phyloP scores from a whole-genome alignment of 2,888 invertebrate species.

The Microplitis deprimator region DNA sequence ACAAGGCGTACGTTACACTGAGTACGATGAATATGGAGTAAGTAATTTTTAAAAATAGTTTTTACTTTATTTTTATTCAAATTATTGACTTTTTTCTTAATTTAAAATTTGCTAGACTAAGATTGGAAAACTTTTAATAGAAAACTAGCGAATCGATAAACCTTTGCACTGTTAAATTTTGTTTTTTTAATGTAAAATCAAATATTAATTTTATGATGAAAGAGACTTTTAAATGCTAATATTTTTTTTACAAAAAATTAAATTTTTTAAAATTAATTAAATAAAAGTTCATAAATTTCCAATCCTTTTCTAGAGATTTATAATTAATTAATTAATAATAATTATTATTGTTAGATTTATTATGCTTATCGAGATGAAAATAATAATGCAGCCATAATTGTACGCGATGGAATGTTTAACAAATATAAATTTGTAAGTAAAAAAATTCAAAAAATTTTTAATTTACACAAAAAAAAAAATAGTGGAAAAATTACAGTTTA shows the following conservation, averaged over 20 bases:
- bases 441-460: slow-evolving; percentile 3
- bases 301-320: too few species aligned
- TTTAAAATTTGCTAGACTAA: neutral
- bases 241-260: too few species aligned
- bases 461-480: neutral
- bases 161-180: too few species aligned
- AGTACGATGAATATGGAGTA: slow-evolving; percentile 38
- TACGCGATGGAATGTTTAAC: slow-evolving; percentile 28
- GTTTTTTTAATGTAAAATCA: too few species aligned
- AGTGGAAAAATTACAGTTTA: too few species aligned
- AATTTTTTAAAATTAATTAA: too few species aligned
- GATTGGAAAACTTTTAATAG: too few species aligned
- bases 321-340: neutral
- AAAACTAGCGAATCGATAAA: too few species aligned
- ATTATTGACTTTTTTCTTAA: neutral
- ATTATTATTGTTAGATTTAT: slow-evolving; percentile 24
- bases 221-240: too few species aligned
- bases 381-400: slow-evolving; percentile 45
- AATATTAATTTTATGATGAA: too few species aligned
- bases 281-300: too few species aligned
- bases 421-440: slow-evolving; percentile 44
- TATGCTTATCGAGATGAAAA: slow-evolving; percentile 45
- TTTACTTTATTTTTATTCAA: neutral
- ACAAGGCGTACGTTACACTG: slow-evolving; percentile 42
- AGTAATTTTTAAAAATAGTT: slow-evolving; percentile 1